These are phyloP conservation scores for Echinops telfairi DNA, from an alignment of 2,113 vertebrate species.

Conservation along the genomic window DNA sequence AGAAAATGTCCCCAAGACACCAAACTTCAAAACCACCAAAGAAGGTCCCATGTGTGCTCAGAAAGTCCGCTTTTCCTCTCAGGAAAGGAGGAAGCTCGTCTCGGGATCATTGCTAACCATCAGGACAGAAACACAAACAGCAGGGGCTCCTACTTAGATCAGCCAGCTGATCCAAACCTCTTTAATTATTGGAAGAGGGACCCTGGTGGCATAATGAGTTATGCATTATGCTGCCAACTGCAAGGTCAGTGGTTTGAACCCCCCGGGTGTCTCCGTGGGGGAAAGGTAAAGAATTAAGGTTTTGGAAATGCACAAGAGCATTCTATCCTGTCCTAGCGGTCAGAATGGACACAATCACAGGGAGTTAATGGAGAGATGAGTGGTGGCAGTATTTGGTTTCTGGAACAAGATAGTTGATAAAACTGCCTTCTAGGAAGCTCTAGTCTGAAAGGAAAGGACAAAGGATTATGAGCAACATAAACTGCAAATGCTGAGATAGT, in stretches of 20 bases:
- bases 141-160: background rate
- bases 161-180: background rate
- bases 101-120: conserved; percentile 5
- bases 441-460: background rate
- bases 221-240: background rate
- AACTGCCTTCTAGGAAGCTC: background rate
- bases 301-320: too few relatives aligned
- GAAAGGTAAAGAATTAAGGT: too few relatives aligned
- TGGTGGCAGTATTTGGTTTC: background rate
- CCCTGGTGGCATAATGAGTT: too few relatives aligned
- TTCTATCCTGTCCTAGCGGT: too few relatives aligned
- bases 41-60: conserved; percentile 63
- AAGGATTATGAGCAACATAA: background rate
- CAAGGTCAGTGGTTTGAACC: too few relatives aligned
- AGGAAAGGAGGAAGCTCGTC: conserved; percentile 1
- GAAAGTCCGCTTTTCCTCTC: conserved; percentile 26
- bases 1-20: conserved; percentile 10
- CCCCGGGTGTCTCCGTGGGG: too few relatives aligned
- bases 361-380: too few relatives aligned
- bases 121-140: conserved; percentile 2
- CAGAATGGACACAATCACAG: too few relatives aligned
- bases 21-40: conserved; percentile 11
- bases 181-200: background rate
- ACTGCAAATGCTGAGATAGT: background rate
- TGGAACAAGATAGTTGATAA: background rate